Conservation (phyloP, 2,113 vertebrate genomes). For the Xiphophorus maculatus region DNA sequence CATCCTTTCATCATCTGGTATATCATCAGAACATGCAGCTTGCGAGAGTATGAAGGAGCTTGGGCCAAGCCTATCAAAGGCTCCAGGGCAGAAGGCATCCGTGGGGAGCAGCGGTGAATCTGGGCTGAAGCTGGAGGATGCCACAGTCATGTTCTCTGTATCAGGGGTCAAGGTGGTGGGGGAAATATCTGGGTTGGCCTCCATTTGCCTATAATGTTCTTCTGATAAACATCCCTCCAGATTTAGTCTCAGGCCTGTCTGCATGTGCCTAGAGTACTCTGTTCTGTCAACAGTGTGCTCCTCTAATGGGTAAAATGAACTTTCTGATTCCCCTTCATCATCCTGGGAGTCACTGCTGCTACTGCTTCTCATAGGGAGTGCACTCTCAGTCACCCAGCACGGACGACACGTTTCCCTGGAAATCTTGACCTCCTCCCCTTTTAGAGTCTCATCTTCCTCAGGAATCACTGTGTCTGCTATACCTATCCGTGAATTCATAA, state of each 20-base stretch:
- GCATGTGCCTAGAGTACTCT: slow-evolving; percentile 51
- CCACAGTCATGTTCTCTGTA: slow-evolving; percentile 72
- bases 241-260: slow-evolving; percentile 70
- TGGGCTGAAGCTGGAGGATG: slow-evolving; percentile 61
- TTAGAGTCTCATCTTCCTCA: slow-evolving; percentile 65
- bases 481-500: slow-evolving; percentile 49
- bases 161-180: slow-evolving; percentile 68
- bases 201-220: slow-evolving; percentile 61
- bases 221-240: slow-evolving; percentile 74
- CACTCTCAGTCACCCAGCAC: slow-evolving; percentile 74
- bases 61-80: slow-evolving; percentile 66
- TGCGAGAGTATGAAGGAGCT: slow-evolving; percentile 78
- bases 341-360: slow-evolving; percentile 78
- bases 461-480: slow-evolving; percentile 59
- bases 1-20: slow-evolving; percentile 82
- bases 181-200: slow-evolving; percentile 57
- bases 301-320: slow-evolving; percentile 63
- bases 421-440: slow-evolving; percentile 57
- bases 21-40: slow-evolving; percentile 71
- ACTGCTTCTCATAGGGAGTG: slow-evolving; percentile 69
- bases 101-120: slow-evolving; percentile 63
- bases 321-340: slow-evolving; percentile 70
- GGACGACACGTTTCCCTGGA: slow-evolving; percentile 70
- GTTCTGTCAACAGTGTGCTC: slow-evolving; percentile 30
- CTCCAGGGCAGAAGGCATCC: slow-evolving; percentile 62